phyloP scores from a whole-genome alignment of 2,888 invertebrate species.

The Brassicogethes aeneus region DNA sequence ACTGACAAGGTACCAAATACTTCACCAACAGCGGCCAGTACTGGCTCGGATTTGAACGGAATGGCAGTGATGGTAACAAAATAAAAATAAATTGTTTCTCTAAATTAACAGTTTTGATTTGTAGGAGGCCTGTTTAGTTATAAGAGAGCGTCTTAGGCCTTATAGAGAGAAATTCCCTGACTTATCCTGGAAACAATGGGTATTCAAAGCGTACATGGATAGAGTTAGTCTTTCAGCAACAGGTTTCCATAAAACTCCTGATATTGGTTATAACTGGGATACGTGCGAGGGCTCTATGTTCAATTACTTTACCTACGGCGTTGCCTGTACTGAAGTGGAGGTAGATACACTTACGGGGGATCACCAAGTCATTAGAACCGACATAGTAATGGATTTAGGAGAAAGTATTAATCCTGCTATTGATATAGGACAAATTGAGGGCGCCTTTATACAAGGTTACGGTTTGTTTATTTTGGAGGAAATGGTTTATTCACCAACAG shows the following conservation, averaged over 20 bases:
- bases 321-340: conserved; percentile 81
- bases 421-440: conserved; percentile 95
- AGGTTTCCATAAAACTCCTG: conserved; percentile 73
- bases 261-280: conserved; percentile 60
- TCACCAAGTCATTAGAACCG: conserved; percentile 77
- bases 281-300: conserved; percentile 65
- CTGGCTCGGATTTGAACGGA: conserved; percentile 83
- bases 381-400: conserved; percentile 94
- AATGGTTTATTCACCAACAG: conserved; percentile 75
- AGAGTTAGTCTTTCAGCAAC: conserved; percentile 73
- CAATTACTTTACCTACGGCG: conserved; percentile 81
- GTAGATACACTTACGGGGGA: conserved; percentile 92
- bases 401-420: conserved; percentile 93
- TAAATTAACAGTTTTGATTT: conserved; percentile 1
- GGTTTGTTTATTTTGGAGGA: conserved; percentile 89
- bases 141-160: conserved; percentile 65
- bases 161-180: conserved; percentile 66
- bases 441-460: conserved; percentile 90
- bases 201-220: conserved; percentile 65
- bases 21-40: conserved; percentile 82
- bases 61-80: conserved; percentile 74
- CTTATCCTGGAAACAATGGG: conserved; percentile 79
- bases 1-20: conserved; percentile 91
- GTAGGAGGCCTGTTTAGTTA: conserved; percentile 62
- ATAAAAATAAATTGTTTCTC: conserved; percentile 5